phyloP scores from a whole-genome alignment of 2,113 vertebrate genomes.

The Campylorhamphus procurvoides region DNA sequence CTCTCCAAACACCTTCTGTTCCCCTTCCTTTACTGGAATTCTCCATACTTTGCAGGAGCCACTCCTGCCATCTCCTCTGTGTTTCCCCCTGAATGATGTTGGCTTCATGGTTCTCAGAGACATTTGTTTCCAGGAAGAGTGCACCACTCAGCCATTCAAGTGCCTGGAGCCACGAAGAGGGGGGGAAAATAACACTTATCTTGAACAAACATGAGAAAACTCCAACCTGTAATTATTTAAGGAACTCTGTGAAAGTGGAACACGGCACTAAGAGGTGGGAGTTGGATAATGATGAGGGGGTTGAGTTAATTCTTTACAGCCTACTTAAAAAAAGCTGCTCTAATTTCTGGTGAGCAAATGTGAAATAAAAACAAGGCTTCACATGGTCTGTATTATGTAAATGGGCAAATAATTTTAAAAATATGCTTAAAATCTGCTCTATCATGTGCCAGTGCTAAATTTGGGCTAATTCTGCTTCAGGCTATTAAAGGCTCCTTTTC shows the following conservation, averaged over 20 bases:
- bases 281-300: neutral
- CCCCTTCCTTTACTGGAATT: neutral
- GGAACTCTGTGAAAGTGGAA: neutral
- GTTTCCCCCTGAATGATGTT: neutral
- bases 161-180: constrained; percentile 8
- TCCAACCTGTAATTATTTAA: constrained; percentile 53
- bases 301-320: constrained; percentile 11
- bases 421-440: neutral
- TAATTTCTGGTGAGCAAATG: neutral
- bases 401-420: neutral
- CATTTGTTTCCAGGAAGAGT: neutral
- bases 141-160: constrained; percentile 28
- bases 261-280: neutral
- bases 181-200: constrained; percentile 55
- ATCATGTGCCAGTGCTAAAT: neutral
- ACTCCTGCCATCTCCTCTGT: neutral
- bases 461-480: neutral
- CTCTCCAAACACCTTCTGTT: neutral
- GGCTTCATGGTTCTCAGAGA: neutral
- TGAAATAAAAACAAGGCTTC: neutral
- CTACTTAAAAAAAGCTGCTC: neutral
- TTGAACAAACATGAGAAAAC: constrained; percentile 58
- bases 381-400: neutral
- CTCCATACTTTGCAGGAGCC: neutral
- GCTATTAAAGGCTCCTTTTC: neutral